These are phyloP conservation scores for Cyprinus carpio DNA, from an alignment of 2,113 vertebrate genomes.

Conservation along the genomic window DNA sequence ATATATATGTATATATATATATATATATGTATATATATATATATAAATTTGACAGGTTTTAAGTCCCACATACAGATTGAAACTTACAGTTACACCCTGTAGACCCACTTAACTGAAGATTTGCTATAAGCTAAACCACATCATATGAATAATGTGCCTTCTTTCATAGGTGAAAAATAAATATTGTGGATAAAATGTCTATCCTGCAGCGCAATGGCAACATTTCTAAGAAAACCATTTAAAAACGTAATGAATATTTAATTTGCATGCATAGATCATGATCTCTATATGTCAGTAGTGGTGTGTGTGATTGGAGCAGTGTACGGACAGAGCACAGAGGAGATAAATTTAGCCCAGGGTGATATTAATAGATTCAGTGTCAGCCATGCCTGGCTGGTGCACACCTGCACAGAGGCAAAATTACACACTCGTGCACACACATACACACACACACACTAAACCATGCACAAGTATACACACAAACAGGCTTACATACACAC, in stretches of 20 bases:
- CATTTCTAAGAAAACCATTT: neutral
- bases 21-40: too few species aligned
- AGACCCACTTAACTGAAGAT: too few species aligned
- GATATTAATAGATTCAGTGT: slow-evolving; percentile 34
- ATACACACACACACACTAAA: neutral
- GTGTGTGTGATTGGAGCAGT: neutral
- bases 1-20: too few species aligned
- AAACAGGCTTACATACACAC: neutral
- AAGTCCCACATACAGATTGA: too few species aligned
- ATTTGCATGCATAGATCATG: neutral
- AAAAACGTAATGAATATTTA: neutral
- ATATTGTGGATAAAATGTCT: neutral
- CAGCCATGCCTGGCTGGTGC: neutral
- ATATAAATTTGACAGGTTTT: too few species aligned
- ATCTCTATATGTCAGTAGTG: neutral
- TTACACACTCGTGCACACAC: neutral
- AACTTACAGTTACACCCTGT: too few species aligned
- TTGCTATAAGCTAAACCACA: neutral
- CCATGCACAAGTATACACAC: too few species aligned
- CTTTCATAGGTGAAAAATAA: neutral
- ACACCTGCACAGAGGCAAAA: slow-evolving; percentile 1
- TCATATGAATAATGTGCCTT: neutral
- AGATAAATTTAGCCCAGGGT: slow-evolving; percentile 37
- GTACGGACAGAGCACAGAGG: neutral
- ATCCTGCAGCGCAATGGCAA: neutral